These are phyloP conservation scores for Hippocampus abdominalis DNA, from an alignment of 2,113 vertebrate species.

Conservation along the genomic window DNA sequence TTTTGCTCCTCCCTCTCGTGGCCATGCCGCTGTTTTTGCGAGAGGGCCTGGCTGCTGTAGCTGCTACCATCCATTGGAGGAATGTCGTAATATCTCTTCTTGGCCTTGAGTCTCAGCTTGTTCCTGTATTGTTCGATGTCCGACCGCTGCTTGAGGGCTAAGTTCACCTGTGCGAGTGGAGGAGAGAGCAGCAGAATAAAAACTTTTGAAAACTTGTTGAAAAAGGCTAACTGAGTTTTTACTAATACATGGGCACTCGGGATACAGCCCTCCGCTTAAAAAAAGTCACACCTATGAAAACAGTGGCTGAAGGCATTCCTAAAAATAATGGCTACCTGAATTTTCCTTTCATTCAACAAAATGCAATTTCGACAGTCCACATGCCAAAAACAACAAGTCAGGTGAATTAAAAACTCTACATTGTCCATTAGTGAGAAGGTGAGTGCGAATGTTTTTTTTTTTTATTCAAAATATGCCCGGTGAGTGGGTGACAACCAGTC, in stretches of 20 bases:
- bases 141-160: slow-evolving; percentile 96
- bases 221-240: background rate
- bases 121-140: slow-evolving; percentile 99
- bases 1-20: slow-evolving; percentile 82
- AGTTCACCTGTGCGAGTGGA: slow-evolving; percentile 78
- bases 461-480: background rate
- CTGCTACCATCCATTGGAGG: slow-evolving; percentile 76
- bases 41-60: slow-evolving; percentile 50
- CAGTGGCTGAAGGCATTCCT: too few species aligned
- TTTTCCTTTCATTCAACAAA: too few species aligned
- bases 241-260: background rate
- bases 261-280: background rate
- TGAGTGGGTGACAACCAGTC: background rate
- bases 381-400: too few species aligned
- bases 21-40: slow-evolving; percentile 69
- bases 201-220: background rate
- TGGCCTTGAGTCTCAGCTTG: slow-evolving; percentile 95
- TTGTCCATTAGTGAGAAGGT: background rate
- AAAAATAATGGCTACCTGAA: too few species aligned
- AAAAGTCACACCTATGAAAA: too few species aligned
- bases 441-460: background rate
- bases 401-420: too few species aligned
- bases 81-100: slow-evolving; percentile 95
- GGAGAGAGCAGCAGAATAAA: background rate
- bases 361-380: too few species aligned